A percentile compares a stretch with the other conserved stretches of the same genome.
phyloP scores from a whole-genome alignment of 1,140 invertebrate genomes.

The Drosophila biarmipes region DNA sequence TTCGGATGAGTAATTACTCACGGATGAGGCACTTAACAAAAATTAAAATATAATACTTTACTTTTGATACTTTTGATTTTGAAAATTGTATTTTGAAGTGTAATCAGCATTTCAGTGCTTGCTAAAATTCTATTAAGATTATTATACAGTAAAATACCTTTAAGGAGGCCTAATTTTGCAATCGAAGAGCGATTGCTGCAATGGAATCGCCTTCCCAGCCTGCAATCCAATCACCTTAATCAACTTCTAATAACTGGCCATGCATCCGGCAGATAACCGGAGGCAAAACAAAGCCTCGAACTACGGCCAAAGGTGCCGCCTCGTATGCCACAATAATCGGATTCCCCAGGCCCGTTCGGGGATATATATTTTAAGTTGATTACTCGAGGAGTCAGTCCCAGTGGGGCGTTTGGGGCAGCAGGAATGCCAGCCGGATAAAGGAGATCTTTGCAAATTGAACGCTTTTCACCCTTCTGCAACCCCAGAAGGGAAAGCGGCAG shows the following conservation, averaged over 20 bases:
- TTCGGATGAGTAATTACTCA: no score
- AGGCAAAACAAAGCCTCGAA: slow-evolving; percentile 21
- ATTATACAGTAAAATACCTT: no score
- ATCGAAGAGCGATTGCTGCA: background rate
- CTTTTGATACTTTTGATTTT: no score
- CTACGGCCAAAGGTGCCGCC: slow-evolving; percentile 10
- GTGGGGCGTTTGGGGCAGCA: slow-evolving; percentile 5
- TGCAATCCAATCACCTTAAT: slow-evolving; percentile 25
- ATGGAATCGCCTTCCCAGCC: slow-evolving; percentile 14
- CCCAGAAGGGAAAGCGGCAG: background rate
- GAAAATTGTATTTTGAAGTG: no score
- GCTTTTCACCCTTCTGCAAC: slow-evolving; percentile 14
- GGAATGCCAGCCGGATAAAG: background rate
- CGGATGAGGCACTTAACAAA: no score
- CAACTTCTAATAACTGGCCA: slow-evolving; percentile 5
- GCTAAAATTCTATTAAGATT: no score
- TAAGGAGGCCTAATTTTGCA: no score
- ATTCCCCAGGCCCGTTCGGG: slow-evolving; percentile 8
- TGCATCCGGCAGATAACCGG: background rate
- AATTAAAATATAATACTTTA: no score
- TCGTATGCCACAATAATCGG: slow-evolving; percentile 25
- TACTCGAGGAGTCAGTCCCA: slow-evolving; percentile 17
- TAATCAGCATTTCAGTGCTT: no score
- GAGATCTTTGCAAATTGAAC: slow-evolving; percentile 26
- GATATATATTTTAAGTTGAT: slow-evolving; percentile 42